A percentile compares a stretch with the other conserved stretches of the same genome.
These are phyloP conservation scores for Synanthedon andrenaeformis DNA, from an alignment of 2,888 invertebrate species.

Conservation along the genomic window DNA sequence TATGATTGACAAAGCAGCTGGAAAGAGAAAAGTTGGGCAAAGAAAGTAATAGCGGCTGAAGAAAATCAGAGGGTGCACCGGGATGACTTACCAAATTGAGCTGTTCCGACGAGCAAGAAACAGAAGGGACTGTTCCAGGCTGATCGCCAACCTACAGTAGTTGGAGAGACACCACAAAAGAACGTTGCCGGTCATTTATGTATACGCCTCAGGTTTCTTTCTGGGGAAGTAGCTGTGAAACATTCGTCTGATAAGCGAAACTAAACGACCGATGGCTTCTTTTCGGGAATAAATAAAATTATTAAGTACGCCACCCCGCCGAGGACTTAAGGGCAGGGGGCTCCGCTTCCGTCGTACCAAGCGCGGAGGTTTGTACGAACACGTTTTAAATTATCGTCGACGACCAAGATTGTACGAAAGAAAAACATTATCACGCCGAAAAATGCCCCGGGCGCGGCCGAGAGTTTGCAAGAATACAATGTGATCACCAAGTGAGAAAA, in stretches of 20 bases:
- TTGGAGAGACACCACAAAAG: neutral
- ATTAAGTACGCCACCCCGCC: conserved; percentile 14
- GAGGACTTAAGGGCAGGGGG: conserved; percentile 13
- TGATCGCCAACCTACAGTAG: too few species aligned
- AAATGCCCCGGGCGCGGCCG: conserved; percentile 13
- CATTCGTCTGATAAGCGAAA: conserved; percentile 9
- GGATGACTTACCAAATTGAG: too few species aligned
- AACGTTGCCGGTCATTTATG: conserved; percentile 4
- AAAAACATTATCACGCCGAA: conserved; percentile 31
- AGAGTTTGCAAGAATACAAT: conserved; percentile 23
- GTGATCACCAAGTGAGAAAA: conserved; percentile 33
- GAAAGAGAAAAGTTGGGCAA: too few species aligned
- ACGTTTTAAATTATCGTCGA: conserved; percentile 42
- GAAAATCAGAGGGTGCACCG: too few species aligned
- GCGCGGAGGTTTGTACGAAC: conserved; percentile 24
- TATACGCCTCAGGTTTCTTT: conserved; percentile 2
- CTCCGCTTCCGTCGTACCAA: conserved; percentile 19
- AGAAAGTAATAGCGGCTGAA: too few species aligned
- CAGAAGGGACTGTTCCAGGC: too few species aligned
- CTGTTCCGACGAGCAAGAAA: too few species aligned
- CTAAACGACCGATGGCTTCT: conserved; percentile 7
- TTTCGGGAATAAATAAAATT: conserved; percentile 33
- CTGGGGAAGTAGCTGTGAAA: conserved; percentile 9
- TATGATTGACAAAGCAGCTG: too few species aligned
- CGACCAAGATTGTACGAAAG: conserved; percentile 35